A percentile compares a stretch with the other conserved stretches of the same genome.
Evolutionary conservation across 2,888 invertebrate species (phyloP).

Genomic region (Microplitis deprimator): DNA sequence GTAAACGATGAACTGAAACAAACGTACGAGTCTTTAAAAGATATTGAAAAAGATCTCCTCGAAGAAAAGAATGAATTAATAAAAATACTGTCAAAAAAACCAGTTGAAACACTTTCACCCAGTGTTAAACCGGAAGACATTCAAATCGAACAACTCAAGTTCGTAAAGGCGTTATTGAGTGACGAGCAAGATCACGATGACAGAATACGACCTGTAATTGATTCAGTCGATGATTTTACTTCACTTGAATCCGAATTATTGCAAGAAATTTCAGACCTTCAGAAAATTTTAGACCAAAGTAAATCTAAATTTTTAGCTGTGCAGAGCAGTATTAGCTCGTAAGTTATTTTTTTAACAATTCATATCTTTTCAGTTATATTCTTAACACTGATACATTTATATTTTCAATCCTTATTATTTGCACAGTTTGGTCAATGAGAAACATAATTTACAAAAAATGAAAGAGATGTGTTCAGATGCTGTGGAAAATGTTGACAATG

Average conservation of each 20-base stretch:
- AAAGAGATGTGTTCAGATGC: constrained; percentile 7
- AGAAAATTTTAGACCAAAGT: neutral
- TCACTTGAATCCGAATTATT: neutral
- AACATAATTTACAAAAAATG: neutral
- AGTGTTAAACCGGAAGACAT: neutral
- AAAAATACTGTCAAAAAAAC: neutral
- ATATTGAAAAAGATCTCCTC: neutral
- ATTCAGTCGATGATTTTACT: neutral
- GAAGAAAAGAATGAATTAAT: neutral
- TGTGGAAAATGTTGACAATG: neutral
- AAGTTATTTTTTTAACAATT: neutral
- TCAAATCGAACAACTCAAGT: neutral
- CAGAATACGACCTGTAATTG: neutral
- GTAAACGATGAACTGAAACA: neutral
- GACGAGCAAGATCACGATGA: neutral
- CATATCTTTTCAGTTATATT: neutral
- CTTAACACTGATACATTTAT: neutral
- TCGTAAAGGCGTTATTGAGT: neutral
- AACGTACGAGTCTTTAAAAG: neutral
- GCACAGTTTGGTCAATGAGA: neutral
- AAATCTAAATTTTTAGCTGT: neutral
- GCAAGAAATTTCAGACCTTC: neutral
- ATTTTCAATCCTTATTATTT: neutral
- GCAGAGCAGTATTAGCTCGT: neutral
- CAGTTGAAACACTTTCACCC: neutral